These are phyloP conservation scores for Polydesmus complanatus DNA, from an alignment of 2,888 invertebrate species.

Conservation along the genomic window DNA sequence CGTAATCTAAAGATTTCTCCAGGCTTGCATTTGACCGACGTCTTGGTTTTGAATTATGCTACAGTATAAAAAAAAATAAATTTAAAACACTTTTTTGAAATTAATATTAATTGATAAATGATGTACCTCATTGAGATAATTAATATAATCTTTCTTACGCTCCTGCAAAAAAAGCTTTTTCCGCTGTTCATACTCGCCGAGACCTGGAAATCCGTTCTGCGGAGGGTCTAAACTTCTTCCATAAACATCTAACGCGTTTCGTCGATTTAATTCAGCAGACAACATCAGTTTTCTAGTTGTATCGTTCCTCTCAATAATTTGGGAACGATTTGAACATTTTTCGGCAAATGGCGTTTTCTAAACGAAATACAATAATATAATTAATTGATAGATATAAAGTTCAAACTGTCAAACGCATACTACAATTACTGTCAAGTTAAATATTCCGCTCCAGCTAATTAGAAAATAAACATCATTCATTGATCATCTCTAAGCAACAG, in stretches of 20 bases:
- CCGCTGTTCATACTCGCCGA: conserved; percentile 16
- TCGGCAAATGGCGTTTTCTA: too few species aligned
- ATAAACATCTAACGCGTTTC: not conserved
- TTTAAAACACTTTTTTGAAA: not conserved
- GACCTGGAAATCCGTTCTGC: conserved; percentile 16
- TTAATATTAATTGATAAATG: not conserved
- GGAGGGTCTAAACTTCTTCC: not conserved
- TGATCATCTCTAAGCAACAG: too few species aligned
- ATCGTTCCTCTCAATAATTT: not conserved
- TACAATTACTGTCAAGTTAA: too few species aligned
- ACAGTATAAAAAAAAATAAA: not conserved
- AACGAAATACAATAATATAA: too few species aligned
- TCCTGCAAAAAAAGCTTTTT: conserved; percentile 7
- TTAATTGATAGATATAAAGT: too few species aligned
- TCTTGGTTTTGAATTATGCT: not conserved
- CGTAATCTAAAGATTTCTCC: conserved; percentile 12
- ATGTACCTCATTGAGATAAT: conserved; percentile 8
- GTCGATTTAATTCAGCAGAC: not conserved
- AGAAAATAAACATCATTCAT: too few species aligned
- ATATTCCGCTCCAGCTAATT: too few species aligned
- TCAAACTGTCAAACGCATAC: too few species aligned
- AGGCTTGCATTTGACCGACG: not conserved
- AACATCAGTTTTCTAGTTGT: not conserved
- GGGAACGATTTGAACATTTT: too few species aligned
- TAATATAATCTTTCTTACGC: conserved; percentile 5